A percentile compares a stretch with the other conserved stretches of the same genome.
These are phyloP conservation scores for Brachyistius frenatus DNA, from an alignment of 2,113 vertebrate genomes.

Conservation along the genomic window DNA sequence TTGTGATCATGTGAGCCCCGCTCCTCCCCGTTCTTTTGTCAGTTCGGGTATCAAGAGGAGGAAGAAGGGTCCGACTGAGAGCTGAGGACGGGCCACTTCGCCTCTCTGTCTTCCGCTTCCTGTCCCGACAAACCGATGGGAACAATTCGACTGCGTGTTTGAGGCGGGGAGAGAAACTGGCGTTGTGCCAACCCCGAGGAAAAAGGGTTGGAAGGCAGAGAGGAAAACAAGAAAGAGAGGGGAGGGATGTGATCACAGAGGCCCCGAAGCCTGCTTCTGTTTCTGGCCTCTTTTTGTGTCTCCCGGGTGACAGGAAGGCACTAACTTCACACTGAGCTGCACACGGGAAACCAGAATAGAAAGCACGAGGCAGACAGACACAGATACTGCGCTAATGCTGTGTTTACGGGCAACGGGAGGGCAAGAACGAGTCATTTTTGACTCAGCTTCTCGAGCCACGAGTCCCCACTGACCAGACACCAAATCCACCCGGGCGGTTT, in stretches of 20 bases:
- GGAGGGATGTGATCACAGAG: slow-evolving; percentile 28
- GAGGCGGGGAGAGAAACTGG: slow-evolving; percentile 8
- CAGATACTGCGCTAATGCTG: slow-evolving; percentile 11
- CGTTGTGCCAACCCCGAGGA: slow-evolving; percentile 17
- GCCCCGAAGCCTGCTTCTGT: slow-evolving; percentile 46
- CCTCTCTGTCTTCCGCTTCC: slow-evolving; percentile 61
- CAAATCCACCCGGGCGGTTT: too few species aligned
- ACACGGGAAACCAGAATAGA: slow-evolving; percentile 47
- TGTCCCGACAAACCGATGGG: slow-evolving; percentile 55
- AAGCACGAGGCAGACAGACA: slow-evolving; percentile 43
- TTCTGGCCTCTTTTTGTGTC: slow-evolving; percentile 49
- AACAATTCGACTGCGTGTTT: slow-evolving; percentile 19
- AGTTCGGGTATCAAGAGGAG: slow-evolving; percentile 38
- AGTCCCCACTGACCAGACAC: not conserved
- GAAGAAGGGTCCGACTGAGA: slow-evolving; percentile 37
- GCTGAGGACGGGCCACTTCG: slow-evolving; percentile 54
- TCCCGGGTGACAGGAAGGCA: slow-evolving; percentile 57
- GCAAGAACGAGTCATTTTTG: slow-evolving; percentile 37
- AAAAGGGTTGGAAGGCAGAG: slow-evolving; percentile 6
- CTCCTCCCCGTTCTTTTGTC: not conserved
- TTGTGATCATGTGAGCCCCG: slow-evolving; percentile 24
- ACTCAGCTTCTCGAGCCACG: not conserved
- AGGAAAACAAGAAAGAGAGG: slow-evolving; percentile 15
- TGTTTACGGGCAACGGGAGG: slow-evolving; percentile 44
- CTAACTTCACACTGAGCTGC: slow-evolving; percentile 47